These are phyloP conservation scores for Coluber constrictor DNA, from an alignment of 2,797 vertebrate species.

Conservation along the genomic window DNA sequence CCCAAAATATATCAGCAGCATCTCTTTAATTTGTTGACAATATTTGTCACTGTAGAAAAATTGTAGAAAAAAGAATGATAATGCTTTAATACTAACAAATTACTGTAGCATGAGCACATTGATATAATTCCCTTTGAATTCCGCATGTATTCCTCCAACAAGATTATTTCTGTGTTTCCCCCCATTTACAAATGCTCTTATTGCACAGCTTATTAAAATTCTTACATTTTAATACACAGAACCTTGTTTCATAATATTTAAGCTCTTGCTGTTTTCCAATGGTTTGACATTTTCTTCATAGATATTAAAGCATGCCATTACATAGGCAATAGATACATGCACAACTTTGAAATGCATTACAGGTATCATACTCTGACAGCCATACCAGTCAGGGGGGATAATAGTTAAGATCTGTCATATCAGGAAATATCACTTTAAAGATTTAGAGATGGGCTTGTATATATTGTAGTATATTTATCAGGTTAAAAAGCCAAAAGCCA, in stretches of 20 bases:
- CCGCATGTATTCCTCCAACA: not conserved
- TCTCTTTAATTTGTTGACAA: slow-evolving; percentile 21
- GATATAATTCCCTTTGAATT: not conserved
- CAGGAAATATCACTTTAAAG: not conserved
- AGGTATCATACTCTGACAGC: not conserved
- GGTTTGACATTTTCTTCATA: not conserved
- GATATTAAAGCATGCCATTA: not conserved
- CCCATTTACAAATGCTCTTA: not conserved
- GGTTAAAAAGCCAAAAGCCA: not conserved
- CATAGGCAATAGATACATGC: not conserved
- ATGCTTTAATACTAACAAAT: not conserved
- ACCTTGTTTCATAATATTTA: not conserved
- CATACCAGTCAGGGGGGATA: not conserved
- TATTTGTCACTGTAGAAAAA: slow-evolving; percentile 17
- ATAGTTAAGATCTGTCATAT: not conserved
- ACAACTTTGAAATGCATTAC: not conserved
- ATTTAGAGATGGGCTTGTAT: not conserved
- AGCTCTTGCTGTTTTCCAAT: not conserved
- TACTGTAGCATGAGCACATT: not conserved
- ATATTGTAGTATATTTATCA: not conserved
- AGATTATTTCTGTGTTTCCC: not conserved
- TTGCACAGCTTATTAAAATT: not conserved
- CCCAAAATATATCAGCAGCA: slow-evolving; percentile 27
- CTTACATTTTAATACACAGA: not conserved
- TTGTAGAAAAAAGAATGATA: not conserved